Evolutionary conservation across 2,797 vertebrate genomes (phyloP), one percentile per base, ranked within the genome.

Genomic region (Danio aesculapii): DNA sequence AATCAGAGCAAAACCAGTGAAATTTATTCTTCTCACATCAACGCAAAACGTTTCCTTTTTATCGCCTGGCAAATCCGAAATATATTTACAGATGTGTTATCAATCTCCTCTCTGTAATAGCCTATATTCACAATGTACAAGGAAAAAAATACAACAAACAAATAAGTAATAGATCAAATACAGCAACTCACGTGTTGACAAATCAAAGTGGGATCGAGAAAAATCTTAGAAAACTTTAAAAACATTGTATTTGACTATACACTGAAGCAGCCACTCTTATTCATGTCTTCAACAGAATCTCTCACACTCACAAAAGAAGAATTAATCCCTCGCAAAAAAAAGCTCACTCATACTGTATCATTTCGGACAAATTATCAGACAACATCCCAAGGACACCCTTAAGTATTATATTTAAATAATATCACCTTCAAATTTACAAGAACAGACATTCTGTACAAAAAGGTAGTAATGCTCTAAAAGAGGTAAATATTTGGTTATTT

Each of bases 71-170:
- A 95, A 95, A 96, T 62, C 64, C 91, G 90, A 91, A 94, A 92
- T 96, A 94, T 97, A 95, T 96, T 90, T 97, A 99, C 90, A 93
- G 92, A 93, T 91, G 90, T 92, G 88, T 90, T 30, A 87, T 92
- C 90, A 94, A 91, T 93, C 57, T 92, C 92, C 11, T 91, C 92
- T 96, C 93, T 93, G 95, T 95, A 96, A 95, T 30, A 30, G 30
- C 30, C 30, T 94, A 93, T 95, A 94, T 94, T 95, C 95, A 98
- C 96, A 97, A 96, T 97, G 96, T 98, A 99, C 97, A 99, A 93
- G 93, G 95, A 95, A 96, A 97, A 95, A 73, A 90, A 89, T 90
- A 91, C 96, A 94, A 95, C 94, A 95, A 95, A 92, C 91, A 92
- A 93, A 94, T 91, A 88, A 90, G 88, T 87, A 92, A 92, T 88